These are phyloP conservation scores for Dromaius novaehollandiae DNA, from an alignment of 2,113 vertebrate genomes.

Conservation along the genomic window DNA sequence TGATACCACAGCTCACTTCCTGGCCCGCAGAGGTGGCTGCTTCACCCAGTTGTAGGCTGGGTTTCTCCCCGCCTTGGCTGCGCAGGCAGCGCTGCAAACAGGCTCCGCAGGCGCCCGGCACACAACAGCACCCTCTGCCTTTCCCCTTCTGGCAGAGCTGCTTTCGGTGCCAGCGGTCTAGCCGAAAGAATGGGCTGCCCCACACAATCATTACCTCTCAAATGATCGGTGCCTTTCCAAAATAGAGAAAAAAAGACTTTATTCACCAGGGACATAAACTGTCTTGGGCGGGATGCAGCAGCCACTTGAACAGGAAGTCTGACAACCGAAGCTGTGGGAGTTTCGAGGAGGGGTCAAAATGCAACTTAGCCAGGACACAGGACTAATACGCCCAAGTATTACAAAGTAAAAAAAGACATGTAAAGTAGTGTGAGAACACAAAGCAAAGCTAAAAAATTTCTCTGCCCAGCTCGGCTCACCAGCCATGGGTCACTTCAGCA, in stretches of 20 bases:
- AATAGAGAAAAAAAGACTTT: not conserved
- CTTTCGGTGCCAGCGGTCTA: not conserved
- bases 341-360: not conserved
- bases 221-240: slow-evolving; percentile 8
- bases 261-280: not conserved
- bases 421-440: not conserved
- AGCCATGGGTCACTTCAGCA: not conserved
- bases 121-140: not conserved
- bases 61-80: not conserved
- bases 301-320: rapidly evolving
- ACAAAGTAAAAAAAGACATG: not conserved
- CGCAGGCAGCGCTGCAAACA: not conserved
- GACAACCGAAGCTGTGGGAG: not conserved
- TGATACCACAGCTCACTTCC: slow-evolving; percentile 21
- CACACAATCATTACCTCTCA: not conserved
- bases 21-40: not conserved
- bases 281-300: not conserved
- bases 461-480: not conserved
- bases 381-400: not conserved
- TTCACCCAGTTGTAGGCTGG: not conserved
- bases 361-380: rapidly evolving
- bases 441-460: not conserved
- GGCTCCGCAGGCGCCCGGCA: not conserved
- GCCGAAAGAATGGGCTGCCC: not conserved
- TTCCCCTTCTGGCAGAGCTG: not conserved